Percentiles rank a stretch among this genome's conserved stretches.
These are phyloP conservation scores for Myzus persicae DNA, from an alignment of 1,140 invertebrate species.

Conservation along the genomic window DNA sequence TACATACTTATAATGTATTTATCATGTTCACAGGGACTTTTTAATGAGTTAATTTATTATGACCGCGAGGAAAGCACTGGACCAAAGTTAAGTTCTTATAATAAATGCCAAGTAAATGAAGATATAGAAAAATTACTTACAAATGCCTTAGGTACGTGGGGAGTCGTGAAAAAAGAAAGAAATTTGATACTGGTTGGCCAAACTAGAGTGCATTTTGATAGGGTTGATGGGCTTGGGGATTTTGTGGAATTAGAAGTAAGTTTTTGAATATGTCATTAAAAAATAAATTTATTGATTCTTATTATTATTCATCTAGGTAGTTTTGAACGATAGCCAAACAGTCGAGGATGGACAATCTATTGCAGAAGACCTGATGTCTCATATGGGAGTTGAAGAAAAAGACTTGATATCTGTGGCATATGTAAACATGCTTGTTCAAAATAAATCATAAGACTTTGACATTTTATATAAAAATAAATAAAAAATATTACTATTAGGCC, in stretches of 20 bases:
- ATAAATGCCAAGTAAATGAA: slow-evolving; percentile 64
- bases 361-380: slow-evolving; percentile 59
- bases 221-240: slow-evolving; percentile 80
- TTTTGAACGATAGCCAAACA: slow-evolving; percentile 58
- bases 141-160: slow-evolving; percentile 71
- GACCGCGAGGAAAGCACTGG: slow-evolving; percentile 74
- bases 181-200: slow-evolving; percentile 81
- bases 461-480: neutral
- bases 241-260: slow-evolving; percentile 91
- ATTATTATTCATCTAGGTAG: slow-evolving; percentile 52
- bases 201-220: slow-evolving; percentile 88
- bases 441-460: neutral
- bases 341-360: slow-evolving; percentile 60
- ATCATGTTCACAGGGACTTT: slow-evolving; percentile 64
- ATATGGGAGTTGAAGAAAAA: slow-evolving; percentile 57
- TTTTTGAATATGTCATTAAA: neutral
- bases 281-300: neutral
- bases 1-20: neutral
- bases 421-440: slow-evolving; percentile 57
- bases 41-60: slow-evolving; percentile 80
- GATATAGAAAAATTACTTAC: slow-evolving; percentile 67
- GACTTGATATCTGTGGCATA: slow-evolving; percentile 60
- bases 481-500: neutral
- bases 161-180: slow-evolving; percentile 77
- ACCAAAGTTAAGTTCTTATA: slow-evolving; percentile 76